Conservation (phyloP, 2,888 invertebrate species). For the Smittia sp. region DNA sequence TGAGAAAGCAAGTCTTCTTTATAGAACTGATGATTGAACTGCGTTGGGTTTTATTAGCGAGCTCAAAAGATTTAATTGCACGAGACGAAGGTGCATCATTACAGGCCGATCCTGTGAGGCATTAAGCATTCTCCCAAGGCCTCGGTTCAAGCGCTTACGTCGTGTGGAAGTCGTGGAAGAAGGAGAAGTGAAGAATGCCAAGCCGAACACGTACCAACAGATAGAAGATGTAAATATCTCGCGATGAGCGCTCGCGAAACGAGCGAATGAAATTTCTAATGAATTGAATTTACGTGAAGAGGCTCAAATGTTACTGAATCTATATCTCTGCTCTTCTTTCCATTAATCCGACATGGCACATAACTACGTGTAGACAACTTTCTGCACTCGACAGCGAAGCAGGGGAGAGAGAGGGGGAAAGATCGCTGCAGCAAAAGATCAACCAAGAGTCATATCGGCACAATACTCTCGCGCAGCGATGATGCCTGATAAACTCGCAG, state of each 20-base stretch:
- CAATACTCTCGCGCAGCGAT: background rate
- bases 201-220: constrained; percentile 1
- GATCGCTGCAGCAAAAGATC: constrained; percentile 10
- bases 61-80: constrained; percentile 12
- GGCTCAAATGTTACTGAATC: constrained; percentile 31
- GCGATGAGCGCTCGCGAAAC: background rate
- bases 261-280: constrained; percentile 36
- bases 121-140: constrained; percentile 1
- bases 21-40: background rate
- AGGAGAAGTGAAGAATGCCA: background rate
- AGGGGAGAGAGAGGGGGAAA: background rate
- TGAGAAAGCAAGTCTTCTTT: too few relatives aligned
- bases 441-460: constrained; percentile 16
- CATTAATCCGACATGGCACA: constrained; percentile 31
- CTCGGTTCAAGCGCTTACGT: background rate
- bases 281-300: constrained; percentile 37
- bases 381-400: constrained; percentile 4
- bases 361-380: constrained; percentile 9
- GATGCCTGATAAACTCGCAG: background rate
- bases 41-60: background rate
- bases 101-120: background rate
- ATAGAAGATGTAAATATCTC: background rate
- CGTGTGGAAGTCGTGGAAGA: background rate
- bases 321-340: constrained; percentile 17
- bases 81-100: background rate